phyloP scores from a whole-genome alignment of 1,140 invertebrate species.

The Homalodisca vitripennis region DNA sequence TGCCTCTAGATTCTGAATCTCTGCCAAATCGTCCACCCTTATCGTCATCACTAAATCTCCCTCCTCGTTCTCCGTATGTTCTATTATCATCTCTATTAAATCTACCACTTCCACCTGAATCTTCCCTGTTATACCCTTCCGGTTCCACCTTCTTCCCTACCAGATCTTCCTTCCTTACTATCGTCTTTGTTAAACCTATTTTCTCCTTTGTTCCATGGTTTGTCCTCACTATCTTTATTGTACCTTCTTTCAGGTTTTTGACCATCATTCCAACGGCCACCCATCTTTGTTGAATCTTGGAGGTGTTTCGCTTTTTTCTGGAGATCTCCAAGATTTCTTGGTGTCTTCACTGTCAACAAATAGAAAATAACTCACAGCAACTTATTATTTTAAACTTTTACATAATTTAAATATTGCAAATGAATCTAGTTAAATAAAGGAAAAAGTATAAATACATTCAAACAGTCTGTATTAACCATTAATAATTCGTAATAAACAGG shows the following conservation, averaged over 20 bases:
- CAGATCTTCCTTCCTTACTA: conserved; percentile 21
- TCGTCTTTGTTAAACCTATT: neutral
- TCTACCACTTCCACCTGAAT: too few relatives aligned
- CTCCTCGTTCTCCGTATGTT: neutral
- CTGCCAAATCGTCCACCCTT: neutral
- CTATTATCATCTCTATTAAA: conserved; percentile 21
- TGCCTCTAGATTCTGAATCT: conserved; percentile 29
- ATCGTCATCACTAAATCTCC: neutral
- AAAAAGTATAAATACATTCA: too few relatives aligned
- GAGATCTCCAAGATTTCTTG: neutral
- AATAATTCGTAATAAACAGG: too few relatives aligned
- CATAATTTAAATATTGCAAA: too few relatives aligned
- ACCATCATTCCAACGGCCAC: neutral
- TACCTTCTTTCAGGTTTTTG: conserved; percentile 41
- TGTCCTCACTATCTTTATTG: conserved; percentile 34
- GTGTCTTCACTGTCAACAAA: conserved; percentile 7
- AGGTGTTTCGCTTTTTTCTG: conserved; percentile 15
- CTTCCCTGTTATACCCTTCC: too few relatives aligned
- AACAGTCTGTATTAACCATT: too few relatives aligned
- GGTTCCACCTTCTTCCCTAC: conserved; percentile 31
- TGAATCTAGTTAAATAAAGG: too few relatives aligned
- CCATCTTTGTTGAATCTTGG: conserved; percentile 1
- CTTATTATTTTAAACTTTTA: too few relatives aligned
- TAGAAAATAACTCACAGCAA: too few relatives aligned
- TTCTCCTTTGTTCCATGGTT: neutral